phyloP scores from a whole-genome alignment of 1,140 invertebrate genomes.

The Ceratitis capitata region DNA sequence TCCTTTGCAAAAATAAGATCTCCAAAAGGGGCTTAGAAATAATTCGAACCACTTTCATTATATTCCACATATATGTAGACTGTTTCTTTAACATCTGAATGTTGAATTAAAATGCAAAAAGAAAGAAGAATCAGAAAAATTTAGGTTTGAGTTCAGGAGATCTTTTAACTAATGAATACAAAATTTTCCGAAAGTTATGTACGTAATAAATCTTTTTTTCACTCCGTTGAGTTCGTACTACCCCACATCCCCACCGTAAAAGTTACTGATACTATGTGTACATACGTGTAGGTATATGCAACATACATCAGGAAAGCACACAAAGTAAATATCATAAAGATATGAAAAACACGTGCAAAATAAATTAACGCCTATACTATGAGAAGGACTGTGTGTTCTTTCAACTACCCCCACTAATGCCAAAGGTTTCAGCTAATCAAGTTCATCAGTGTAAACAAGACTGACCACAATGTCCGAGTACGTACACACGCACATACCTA shows the following conservation, averaged over 20 bases:
- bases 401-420: neutral
- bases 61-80: too few species aligned
- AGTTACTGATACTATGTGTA: neutral
- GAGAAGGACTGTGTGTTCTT: neutral
- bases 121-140: too few species aligned
- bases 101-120: too few species aligned
- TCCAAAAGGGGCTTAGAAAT: too few species aligned
- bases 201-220: neutral
- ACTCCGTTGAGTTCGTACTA: neutral
- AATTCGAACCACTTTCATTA: too few species aligned
- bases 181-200: neutral
- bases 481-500: neutral
- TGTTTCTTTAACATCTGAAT: too few species aligned
- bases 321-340: neutral
- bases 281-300: neutral
- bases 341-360: neutral
- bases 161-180: neutral
- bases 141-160: too few species aligned
- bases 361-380: neutral
- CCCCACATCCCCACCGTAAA: neutral
- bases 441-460: neutral
- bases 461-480: neutral
- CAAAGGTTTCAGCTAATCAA: neutral
- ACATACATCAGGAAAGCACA: neutral
- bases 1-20: too few species aligned